A percentile compares a stretch with the other conserved stretches of the same genome.
Conservation (phyloP, 2,888 invertebrate species). For the Nebria brevicollis region DNA sequence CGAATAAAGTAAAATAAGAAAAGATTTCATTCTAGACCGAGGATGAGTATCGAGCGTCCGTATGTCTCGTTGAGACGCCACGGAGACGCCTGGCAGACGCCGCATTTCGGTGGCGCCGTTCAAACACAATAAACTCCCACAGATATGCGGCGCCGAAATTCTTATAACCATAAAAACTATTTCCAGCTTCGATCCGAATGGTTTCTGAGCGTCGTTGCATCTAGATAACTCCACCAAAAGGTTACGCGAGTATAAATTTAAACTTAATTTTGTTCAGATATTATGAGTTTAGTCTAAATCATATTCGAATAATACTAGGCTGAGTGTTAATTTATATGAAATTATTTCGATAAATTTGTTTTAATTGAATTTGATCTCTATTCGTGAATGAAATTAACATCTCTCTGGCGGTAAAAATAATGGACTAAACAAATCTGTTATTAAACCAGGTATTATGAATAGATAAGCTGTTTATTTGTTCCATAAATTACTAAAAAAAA, state of each 20-base stretch:
- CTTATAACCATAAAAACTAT: conserved; percentile 34
- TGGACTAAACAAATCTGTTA: no score
- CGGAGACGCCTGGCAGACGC: conserved; percentile 23
- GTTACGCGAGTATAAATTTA: not conserved
- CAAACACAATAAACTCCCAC: conserved; percentile 39
- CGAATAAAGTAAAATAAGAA: conserved; percentile 25
- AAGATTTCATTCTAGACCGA: conserved; percentile 18
- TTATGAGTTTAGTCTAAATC: not conserved
- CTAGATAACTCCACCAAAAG: not conserved
- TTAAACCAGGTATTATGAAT: no score
- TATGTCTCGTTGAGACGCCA: conserved; percentile 23
- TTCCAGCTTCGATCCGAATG: conserved; percentile 21
- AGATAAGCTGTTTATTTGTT: no score
- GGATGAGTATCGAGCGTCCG: conserved; percentile 32
- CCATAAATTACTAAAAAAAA: no score
- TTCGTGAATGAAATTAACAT: no score
- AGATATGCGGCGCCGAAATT: conserved; percentile 43
- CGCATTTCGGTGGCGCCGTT: conserved; percentile 34
- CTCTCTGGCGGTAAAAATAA: no score
- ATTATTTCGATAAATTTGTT: no score
- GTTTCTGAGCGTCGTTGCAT: not conserved
- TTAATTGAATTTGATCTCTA: no score
- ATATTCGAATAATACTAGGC: no score
- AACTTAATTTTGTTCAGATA: not conserved
- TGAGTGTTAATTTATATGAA: no score